A percentile compares a stretch with the other conserved stretches of the same genome.
Conservation (phyloP, 2,797 vertebrate genomes). For the Tokudaia muenninki region DNA sequence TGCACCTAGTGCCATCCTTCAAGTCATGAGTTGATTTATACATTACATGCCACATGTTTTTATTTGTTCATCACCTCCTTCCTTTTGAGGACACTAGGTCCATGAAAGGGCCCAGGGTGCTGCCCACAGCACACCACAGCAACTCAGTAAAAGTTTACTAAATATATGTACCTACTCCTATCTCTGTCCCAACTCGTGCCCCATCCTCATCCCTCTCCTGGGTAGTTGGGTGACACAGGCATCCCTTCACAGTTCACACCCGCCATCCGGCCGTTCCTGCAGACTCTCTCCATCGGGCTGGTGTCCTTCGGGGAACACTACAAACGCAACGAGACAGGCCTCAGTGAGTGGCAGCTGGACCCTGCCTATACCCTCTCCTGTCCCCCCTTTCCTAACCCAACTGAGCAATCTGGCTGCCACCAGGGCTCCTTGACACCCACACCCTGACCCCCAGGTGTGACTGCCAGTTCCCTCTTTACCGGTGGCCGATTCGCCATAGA, state of each 20-base stretch:
- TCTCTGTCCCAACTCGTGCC: not conserved
- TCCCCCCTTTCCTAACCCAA: not conserved
- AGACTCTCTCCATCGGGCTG: constrained; percentile 94
- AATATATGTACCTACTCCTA: not conserved
- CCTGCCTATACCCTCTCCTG: not conserved
- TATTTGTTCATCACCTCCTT: not conserved
- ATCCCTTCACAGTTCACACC: constrained; percentile 91
- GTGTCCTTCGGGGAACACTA: constrained; percentile 97
- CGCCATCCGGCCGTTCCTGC: constrained; percentile 94
- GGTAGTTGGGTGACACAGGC: not conserved
- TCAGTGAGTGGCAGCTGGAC: constrained; percentile 89
- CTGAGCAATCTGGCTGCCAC: not conserved
- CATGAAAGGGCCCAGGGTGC: not conserved
- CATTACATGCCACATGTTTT: not conserved
- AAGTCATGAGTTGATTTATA: not conserved
- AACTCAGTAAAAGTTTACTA: not conserved
- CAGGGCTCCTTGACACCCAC: not conserved
- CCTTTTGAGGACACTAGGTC: not conserved
- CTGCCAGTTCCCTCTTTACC: constrained; percentile 95
- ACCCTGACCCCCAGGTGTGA: constrained; percentile 89
- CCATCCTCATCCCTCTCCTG: not conserved
- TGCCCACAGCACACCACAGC: not conserved
- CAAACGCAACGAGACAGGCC: constrained; percentile 92
- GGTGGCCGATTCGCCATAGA: constrained; percentile 95
- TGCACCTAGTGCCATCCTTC: not conserved